These are phyloP conservation scores for Varanus salvator DNA, from an alignment of 2,113 vertebrate species.

Conservation along the genomic window DNA sequence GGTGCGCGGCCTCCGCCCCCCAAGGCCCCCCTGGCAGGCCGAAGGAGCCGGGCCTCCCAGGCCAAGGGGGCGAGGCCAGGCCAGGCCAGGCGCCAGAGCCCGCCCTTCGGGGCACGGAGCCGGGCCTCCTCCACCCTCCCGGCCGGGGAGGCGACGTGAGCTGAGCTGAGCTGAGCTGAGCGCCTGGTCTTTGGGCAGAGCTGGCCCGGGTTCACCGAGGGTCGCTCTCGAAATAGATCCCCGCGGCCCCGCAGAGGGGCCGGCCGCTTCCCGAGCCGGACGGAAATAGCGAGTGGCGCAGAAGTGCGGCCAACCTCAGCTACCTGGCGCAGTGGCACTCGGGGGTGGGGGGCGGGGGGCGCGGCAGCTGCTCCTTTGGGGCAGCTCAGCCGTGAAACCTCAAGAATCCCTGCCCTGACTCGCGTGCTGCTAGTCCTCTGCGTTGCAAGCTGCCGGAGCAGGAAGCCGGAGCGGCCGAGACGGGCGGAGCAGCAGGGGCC, in stretches of 20 bases:
- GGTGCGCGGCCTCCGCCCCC: too few species aligned
- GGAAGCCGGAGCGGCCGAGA: neutral
- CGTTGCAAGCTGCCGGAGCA: neutral
- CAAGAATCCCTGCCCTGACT: neutral
- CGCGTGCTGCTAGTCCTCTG: neutral
- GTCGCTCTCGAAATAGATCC: neutral
- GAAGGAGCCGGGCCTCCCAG: too few species aligned
- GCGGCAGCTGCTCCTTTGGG: neutral
- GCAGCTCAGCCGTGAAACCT: neutral
- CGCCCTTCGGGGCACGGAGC: too few species aligned
- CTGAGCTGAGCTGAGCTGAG: fast-evolving
- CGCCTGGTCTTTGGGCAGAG: neutral
- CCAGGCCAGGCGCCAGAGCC: too few species aligned
- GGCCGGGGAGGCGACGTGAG: neutral
- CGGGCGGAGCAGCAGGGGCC: neutral
- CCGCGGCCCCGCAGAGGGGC: neutral
- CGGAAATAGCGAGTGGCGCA: neutral
- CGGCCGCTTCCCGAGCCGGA: neutral
- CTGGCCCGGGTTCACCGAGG: neutral
- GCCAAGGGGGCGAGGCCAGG: too few species aligned
- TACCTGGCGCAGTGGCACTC: neutral
- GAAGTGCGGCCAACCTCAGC: neutral
- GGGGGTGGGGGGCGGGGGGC: neutral
- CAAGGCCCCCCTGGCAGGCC: too few species aligned
- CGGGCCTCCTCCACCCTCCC: neutral